phyloP scores from a whole-genome alignment of 1,140 invertebrate species.

The Lucilia sericata region DNA sequence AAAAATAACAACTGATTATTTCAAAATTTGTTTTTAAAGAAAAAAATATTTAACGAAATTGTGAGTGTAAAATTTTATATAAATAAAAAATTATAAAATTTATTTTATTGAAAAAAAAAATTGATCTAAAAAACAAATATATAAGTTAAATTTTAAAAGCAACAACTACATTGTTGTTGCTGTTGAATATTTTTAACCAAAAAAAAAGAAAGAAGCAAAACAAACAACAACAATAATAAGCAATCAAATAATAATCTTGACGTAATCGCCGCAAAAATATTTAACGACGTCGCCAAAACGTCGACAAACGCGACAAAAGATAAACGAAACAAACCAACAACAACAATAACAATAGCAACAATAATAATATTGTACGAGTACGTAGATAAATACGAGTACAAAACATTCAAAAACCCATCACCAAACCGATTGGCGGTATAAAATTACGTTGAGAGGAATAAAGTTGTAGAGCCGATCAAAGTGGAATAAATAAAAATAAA shows the following conservation, averaged over 20 bases:
- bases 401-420: constrained; percentile 33
- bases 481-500: constrained; percentile 3
- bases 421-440: constrained; percentile 2
- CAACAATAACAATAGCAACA: constrained; percentile 3
- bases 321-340: constrained; percentile 41
- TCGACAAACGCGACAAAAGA: constrained; percentile 39
- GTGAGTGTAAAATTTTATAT: constrained; percentile 23
- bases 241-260: constrained; percentile 63
- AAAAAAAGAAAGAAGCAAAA: constrained; percentile 26
- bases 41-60: constrained; percentile 21
- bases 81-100: neutral
- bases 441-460: constrained; percentile 31
- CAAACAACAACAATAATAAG: constrained; percentile 40
- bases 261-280: constrained; percentile 59
- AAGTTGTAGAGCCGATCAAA: neutral
- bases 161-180: neutral
- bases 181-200: neutral
- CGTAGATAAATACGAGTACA: neutral
- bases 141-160: neutral
- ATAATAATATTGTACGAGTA: neutral
- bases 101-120: neutral
- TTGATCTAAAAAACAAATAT: neutral
- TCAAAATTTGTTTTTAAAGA: neutral
- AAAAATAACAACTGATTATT: constrained; percentile 12
- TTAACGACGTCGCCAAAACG: constrained; percentile 43